phyloP scores from a whole-genome alignment of 2,797 vertebrate species.

The Otolemur crassicaudatus region DNA sequence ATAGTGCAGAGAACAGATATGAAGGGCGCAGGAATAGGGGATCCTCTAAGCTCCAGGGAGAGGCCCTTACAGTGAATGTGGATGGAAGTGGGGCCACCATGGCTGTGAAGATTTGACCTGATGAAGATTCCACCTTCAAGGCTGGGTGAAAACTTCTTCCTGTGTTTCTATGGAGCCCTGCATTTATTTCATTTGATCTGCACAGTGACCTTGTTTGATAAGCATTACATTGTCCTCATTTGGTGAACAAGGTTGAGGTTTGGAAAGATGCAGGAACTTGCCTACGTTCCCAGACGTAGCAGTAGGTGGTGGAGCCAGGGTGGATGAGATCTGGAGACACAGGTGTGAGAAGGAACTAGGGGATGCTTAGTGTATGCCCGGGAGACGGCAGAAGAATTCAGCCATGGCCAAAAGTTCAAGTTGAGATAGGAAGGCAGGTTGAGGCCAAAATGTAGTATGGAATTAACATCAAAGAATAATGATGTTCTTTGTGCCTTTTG shows the following conservation, averaged over 20 bases:
- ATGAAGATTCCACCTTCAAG: background rate
- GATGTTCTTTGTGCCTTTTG: background rate
- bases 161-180: background rate
- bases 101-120: too few species aligned
- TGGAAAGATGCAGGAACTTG: background rate
- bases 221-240: too few species aligned
- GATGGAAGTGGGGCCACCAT: background rate
- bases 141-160: background rate
- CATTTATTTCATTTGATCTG: background rate
- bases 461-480: background rate
- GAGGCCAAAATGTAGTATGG: background rate
- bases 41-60: background rate
- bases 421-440: background rate
- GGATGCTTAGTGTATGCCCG: background rate
- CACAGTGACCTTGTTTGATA: background rate
- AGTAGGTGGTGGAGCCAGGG: too few species aligned
- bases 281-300: background rate
- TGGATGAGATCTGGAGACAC: accelerated
- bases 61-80: background rate
- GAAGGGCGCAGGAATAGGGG: background rate
- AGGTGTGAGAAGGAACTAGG: background rate
- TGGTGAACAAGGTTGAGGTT: background rate
- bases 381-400: background rate
- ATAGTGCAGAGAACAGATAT: background rate
- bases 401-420: background rate